A percentile compares a stretch with the other conserved stretches of the same genome.
phyloP scores from a whole-genome alignment of 2,797 vertebrate species.

The Enoplosus armatus region DNA sequence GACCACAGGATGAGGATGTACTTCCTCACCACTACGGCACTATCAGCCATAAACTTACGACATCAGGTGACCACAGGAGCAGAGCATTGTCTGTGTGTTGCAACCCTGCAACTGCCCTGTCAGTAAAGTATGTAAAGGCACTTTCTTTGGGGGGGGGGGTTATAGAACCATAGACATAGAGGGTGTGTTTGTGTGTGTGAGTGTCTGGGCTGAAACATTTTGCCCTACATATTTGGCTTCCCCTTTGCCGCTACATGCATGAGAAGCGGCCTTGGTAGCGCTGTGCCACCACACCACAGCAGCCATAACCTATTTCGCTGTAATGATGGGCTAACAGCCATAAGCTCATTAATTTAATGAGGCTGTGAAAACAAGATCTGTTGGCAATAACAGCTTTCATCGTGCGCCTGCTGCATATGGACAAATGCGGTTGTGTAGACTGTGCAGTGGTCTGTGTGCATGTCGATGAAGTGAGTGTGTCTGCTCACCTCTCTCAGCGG shows the following conservation, averaged over 20 bases:
- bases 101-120: constrained; percentile 63
- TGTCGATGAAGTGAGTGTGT: background rate
- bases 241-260: constrained; percentile 41
- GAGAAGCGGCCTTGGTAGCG: constrained; percentile 40
- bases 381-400: constrained; percentile 24
- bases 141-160: constrained; percentile 20
- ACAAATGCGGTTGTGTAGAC: constrained; percentile 1
- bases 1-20: constrained; percentile 80
- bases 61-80: constrained; percentile 73
- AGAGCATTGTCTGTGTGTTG: constrained; percentile 53
- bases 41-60: constrained; percentile 69
- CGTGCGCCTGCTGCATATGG: constrained; percentile 13
- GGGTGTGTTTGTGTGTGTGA: constrained; percentile 10
- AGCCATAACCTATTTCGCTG: constrained; percentile 72
- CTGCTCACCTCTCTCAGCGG: constrained; percentile 81
- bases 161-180: constrained; percentile 14
- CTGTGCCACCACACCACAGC: constrained; percentile 64
- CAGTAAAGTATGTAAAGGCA: constrained; percentile 21
- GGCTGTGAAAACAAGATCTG: constrained; percentile 53
- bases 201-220: constrained; percentile 40
- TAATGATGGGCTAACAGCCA: constrained; percentile 54
- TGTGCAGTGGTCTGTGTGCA: background rate
- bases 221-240: constrained; percentile 71
- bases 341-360: constrained; percentile 56
- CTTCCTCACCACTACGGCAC: constrained; percentile 74